Evolutionary conservation across 2,888 invertebrate genomes (phyloP), one percentile per base, ranked within the genome.

Genomic region (Pharmacophagus antenor): DNA sequence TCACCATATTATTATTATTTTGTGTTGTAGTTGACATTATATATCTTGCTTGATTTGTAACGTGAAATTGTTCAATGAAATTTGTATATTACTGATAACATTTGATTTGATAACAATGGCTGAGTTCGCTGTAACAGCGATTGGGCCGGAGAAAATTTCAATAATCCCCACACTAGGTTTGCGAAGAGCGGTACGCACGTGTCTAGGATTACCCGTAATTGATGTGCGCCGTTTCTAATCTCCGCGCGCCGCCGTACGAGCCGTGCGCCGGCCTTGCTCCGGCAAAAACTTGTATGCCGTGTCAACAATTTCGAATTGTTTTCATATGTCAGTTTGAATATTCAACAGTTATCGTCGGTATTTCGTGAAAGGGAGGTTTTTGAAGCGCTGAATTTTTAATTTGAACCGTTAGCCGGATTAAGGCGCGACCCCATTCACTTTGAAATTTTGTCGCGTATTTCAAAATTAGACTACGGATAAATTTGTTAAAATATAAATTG

Each of bases 211-310:
- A 88, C 76, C 67, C 70, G 81, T 88, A 88, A 88, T 88, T 88
- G 87, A 88, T 88, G 88, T 84, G 78, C 75, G 73, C 80, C 71
- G 74, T 76, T 80, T 80, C 85, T 89, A 88, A 89, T 88, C 88
- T 87, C 81, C 83, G 84, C 87, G 84, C 85, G 87, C 82, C 83
- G 81, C 79, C 80, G 72, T 67, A 63, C 65, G 69, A 70, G 67
- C 69, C 50, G 51, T 18, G 20, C 47, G 47, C 31, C 52, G 47
- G 52, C 47, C 60, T 8, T 65, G 69, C 47, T 53, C 60, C 31
- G 53, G 22, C 61, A 63, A 70, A 70, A 69, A 70, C 69, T 68
- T 70, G 63, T 65, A 68, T 68, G 63, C 67, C 64, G 65, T 65
- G 66, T 68, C 65, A 68, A 68, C 67, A 64, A 69, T 62, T 59